Percentiles rank a stretch among this genome's conserved stretches.
Conservation (phyloP, 2,113 vertebrate species). For the Dicentrarchus labrax region DNA sequence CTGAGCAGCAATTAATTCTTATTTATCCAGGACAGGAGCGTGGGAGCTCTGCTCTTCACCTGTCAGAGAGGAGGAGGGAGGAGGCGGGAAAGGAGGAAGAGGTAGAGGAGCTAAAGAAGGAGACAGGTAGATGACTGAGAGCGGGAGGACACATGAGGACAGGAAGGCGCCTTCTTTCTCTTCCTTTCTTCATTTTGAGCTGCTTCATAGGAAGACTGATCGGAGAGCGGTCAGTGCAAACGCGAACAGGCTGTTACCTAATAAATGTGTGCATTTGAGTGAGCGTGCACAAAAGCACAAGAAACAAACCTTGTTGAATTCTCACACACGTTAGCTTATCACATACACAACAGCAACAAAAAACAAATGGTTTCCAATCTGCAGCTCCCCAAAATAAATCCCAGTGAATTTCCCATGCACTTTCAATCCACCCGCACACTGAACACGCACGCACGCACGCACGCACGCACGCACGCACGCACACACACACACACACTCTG, state of each 20-base stretch:
- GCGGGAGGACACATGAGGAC: constrained; percentile 1
- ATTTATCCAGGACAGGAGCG: constrained; percentile 69
- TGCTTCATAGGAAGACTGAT: not conserved
- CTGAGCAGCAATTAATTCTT: constrained; percentile 77
- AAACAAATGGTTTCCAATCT: constrained; percentile 23
- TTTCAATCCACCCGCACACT: constrained; percentile 5
- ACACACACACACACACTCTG: constrained; percentile 19
- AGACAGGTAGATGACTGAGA: constrained; percentile 7
- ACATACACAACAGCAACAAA: not conserved
- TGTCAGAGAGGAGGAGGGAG: constrained; percentile 51
- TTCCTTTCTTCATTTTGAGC: not conserved
- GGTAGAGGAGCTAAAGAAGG: not conserved
- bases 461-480: constrained; percentile 18
- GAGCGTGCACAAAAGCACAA: not conserved
- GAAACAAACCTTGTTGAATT: not conserved
- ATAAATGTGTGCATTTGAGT: not conserved
- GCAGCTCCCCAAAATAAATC: constrained; percentile 28
- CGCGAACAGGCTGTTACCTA: not conserved
- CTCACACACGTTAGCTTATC: not conserved
- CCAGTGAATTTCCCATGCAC: constrained; percentile 20
- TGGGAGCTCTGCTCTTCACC: constrained; percentile 63
- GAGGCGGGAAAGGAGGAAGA: constrained; percentile 25
- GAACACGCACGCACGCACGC: constrained; percentile 18
- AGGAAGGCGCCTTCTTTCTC: not conserved
- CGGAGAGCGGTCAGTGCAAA: not conserved